phyloP scores from a whole-genome alignment of 2,113 vertebrate genomes.

The Solea solea region DNA sequence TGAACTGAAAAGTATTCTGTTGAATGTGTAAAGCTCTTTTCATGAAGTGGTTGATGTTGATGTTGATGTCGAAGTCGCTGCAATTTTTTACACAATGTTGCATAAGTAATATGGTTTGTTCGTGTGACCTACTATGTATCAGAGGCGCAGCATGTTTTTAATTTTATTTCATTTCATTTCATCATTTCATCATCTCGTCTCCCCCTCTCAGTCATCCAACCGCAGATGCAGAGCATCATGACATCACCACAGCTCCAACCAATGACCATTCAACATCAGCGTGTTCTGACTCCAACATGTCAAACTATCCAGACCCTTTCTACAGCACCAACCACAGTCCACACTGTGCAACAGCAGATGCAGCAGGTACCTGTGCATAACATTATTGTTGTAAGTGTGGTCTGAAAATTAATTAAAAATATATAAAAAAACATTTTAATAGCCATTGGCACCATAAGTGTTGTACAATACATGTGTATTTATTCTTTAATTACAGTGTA shows the following conservation, averaged over 20 bases:
- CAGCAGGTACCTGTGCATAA: conserved; percentile 87
- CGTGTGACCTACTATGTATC: too few relatives aligned
- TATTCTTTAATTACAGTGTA: too few relatives aligned
- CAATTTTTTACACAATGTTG: not conserved
- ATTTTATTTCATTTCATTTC: not conserved
- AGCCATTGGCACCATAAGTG: too few relatives aligned
- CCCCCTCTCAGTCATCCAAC: conserved; percentile 88
- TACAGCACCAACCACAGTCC: conserved; percentile 87
- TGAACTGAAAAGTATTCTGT: not conserved
- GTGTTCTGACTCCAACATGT: conserved; percentile 88
- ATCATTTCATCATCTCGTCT: not conserved
- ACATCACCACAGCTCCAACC: conserved; percentile 92
- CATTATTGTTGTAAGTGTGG: not conserved
- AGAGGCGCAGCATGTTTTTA: not conserved
- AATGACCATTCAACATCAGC: conserved; percentile 94
- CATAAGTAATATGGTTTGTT: not conserved
- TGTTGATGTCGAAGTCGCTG: not conserved
- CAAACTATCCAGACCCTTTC: conserved; percentile 92
- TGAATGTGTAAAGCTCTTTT: not conserved
- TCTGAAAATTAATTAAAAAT: not conserved
- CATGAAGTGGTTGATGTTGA: not conserved
- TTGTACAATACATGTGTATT: too few relatives aligned
- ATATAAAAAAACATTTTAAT: too few relatives aligned
- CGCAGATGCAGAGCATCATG: conserved; percentile 94
- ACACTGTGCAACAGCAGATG: conserved; percentile 90